A percentile compares a stretch with the other conserved stretches of the same genome.
phyloP scores from a whole-genome alignment of 2,888 invertebrate genomes.

The Chironomus riparius region DNA sequence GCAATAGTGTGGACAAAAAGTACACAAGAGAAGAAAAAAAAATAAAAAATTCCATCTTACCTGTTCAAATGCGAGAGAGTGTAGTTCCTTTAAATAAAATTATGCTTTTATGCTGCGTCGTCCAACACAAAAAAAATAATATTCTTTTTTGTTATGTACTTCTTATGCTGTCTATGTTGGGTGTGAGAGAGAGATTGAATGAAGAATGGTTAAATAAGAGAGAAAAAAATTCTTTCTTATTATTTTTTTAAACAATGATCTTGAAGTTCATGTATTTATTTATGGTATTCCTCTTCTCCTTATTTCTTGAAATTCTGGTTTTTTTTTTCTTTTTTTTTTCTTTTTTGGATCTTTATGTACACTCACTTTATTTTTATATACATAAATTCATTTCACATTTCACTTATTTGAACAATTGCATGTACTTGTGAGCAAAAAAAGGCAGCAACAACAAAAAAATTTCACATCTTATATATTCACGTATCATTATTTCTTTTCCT shows the following conservation, averaged over 20 bases:
- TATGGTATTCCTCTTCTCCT: slow-evolving; percentile 11
- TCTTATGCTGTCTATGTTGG: neutral
- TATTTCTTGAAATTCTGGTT: slow-evolving; percentile 23
- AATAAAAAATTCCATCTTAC: neutral
- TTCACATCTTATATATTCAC: too few relatives aligned
- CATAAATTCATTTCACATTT: slow-evolving; percentile 2
- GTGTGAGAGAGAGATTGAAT: too few relatives aligned
- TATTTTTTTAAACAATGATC: slow-evolving; percentile 1
- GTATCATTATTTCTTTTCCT: neutral
- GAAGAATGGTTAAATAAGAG: neutral
- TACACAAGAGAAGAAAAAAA: neutral
- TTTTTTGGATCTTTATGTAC: neutral
- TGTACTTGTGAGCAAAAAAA: neutral
- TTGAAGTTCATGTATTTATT: slow-evolving; percentile 12
- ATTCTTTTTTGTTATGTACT: neutral
- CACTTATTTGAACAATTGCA: slow-evolving; percentile 17
- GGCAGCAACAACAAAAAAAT: neutral
- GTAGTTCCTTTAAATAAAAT: neutral
- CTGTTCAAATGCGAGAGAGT: neutral
- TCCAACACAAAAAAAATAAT: neutral
- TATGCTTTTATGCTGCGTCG: neutral
- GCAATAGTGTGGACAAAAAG: neutral
- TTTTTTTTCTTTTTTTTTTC: neutral
- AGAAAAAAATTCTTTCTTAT: slow-evolving; percentile 1
- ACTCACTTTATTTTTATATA: neutral